Evolutionary conservation across 2,888 invertebrate species (phyloP), one percentile per base, ranked within the genome.

Genomic region (Serripes groenlandicus): DNA sequence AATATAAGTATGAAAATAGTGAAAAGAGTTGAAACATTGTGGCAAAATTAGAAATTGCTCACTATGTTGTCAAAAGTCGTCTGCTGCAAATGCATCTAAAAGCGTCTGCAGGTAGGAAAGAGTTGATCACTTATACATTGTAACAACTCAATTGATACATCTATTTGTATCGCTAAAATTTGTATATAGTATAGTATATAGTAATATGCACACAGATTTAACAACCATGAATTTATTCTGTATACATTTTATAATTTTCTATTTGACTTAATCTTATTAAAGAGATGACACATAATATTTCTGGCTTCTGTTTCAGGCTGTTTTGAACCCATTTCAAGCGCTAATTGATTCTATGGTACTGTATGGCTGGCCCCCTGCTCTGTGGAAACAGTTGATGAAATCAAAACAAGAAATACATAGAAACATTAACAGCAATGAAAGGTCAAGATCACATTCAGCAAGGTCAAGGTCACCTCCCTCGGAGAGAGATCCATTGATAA

Each of bases 251-350:
- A 34, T 5, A 54, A 35, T 35, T 28, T 34, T 28, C 18, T 34
- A 66, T n/a, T n/a, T n/a, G n/a, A n/a, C 28, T 62, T 26, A 28
- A 62, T 9, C 23, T 11, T 62, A 26, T 21, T 30, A 11, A 21
- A 30, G 23, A 0, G 11, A 62, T 26, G 49, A 11, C n/a, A n/a
- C n/a, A n/a, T n/a, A n/a, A n/a, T n/a, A n/a, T n/a, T 58, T 9
- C 3, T 23, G 23, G 15, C 23, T 23, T 49, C 23, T 32, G 3
- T 54, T 82, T 64, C 71, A 86, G 86, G 74, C 78, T 74, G 86
- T 86, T 18, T 75, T 83, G 26, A 86, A 86, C 54, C 86, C 86
- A 28, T 83, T 82, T 60, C 81, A 86, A 77, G 83, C 79, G 4
- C 73, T 86, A 3, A 73, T 86, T 18, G 81, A 83, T 42, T 58